phyloP scores from a whole-genome alignment of 2,113 vertebrate species.

The Rissa tridactyla region DNA sequence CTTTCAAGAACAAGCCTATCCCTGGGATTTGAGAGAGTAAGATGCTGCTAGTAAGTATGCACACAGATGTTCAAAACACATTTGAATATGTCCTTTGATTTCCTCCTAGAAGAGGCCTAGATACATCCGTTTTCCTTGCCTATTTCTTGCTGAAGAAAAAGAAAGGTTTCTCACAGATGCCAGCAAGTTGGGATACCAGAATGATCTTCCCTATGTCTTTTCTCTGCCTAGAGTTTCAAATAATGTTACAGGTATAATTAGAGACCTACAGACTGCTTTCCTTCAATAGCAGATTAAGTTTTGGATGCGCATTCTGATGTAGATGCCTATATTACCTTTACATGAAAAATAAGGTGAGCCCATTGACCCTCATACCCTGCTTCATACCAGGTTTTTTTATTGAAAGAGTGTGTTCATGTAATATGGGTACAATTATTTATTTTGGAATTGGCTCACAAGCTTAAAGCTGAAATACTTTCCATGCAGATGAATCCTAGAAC shows the following conservation, averaged over 20 bases:
- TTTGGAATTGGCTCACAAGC: not conserved
- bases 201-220: rapidly evolving
- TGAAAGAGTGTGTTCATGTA: not conserved
- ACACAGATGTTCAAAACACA: not conserved
- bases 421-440: not conserved
- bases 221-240: not conserved
- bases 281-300: not conserved
- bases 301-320: not conserved
- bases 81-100: not conserved
- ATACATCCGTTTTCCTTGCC: not conserved
- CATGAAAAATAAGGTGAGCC: not conserved
- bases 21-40: not conserved
- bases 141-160: not conserved
- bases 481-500: not conserved
- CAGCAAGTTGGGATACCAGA: not conserved
- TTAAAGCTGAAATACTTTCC: not conserved
- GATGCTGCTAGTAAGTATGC: not conserved
- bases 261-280: not conserved
- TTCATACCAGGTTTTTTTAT: not conserved
- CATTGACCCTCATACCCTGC: no score
- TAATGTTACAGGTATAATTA: not conserved
- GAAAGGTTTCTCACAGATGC: not conserved
- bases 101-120: not conserved
- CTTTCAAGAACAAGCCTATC: not conserved
- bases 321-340: not conserved